These are phyloP conservation scores for Chelonus insularis DNA, from an alignment of 1,140 invertebrate species.

Conservation along the genomic window DNA sequence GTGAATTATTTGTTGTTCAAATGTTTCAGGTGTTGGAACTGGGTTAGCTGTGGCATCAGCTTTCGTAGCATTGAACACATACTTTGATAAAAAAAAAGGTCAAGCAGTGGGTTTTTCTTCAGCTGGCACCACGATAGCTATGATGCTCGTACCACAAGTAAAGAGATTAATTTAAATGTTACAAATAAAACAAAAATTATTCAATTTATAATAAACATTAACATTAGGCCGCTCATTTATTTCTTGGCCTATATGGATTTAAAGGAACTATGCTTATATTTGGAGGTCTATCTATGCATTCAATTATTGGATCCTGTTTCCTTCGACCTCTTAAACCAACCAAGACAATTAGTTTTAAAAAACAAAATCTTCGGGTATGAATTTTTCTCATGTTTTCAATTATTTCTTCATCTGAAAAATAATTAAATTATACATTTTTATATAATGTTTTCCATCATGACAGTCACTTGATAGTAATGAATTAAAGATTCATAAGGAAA, in stretches of 20 bases:
- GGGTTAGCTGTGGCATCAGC: constrained; percentile 71
- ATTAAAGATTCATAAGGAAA: too few species aligned
- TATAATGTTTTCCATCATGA: too few species aligned
- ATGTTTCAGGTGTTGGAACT: constrained; percentile 66
- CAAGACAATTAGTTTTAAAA: neutral
- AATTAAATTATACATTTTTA: too few species aligned
- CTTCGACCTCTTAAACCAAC: constrained; percentile 66
- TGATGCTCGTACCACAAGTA: constrained; percentile 74
- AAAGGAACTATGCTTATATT: constrained; percentile 67
- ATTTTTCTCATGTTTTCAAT: too few species aligned
- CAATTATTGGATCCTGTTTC: constrained; percentile 67
- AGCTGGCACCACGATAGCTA: constrained; percentile 74
- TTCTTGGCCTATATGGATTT: constrained; percentile 39
- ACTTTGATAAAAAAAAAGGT: constrained; percentile 72
- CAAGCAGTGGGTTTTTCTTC: constrained; percentile 76
- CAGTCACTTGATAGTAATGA: too few species aligned
- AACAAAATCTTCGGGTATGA: neutral
- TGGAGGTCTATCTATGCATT: constrained; percentile 68
- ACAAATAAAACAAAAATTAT: neutral
- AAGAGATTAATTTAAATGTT: too few species aligned
- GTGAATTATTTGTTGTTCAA: neutral
- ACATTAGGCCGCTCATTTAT: constrained; percentile 39
- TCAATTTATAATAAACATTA: too few species aligned
- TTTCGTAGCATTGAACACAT: constrained; percentile 75
- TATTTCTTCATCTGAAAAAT: too few species aligned